These are phyloP conservation scores for Chrysochloris asiatica DNA, from an alignment of 2,113 vertebrate species.

Conservation along the genomic window DNA sequence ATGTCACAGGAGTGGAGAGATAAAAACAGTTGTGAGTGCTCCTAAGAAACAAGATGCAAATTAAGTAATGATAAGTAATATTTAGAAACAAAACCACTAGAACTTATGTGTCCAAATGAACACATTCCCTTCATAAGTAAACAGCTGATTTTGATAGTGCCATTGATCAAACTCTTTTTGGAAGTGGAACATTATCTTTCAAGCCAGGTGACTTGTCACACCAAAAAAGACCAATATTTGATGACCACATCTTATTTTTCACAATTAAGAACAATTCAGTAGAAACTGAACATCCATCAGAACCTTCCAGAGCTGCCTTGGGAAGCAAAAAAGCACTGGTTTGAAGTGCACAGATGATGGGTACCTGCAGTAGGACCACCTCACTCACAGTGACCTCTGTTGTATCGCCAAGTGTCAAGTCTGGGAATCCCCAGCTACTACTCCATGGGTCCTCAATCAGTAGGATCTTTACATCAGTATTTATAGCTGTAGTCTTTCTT, in stretches of 20 bases:
- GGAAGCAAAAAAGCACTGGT: not conserved
- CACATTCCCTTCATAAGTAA: not conserved
- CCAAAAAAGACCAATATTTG: not conserved
- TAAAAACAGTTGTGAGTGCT: not conserved
- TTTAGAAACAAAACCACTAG: slow-evolving; percentile 1
- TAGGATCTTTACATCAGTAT: not conserved
- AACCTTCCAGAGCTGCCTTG: not conserved
- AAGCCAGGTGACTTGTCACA: slow-evolving; percentile 1
- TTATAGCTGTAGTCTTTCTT: not conserved
- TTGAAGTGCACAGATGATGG: not conserved
- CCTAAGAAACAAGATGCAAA: not conserved
- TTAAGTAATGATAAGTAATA: slow-evolving; percentile 34
- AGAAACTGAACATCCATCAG: not conserved
- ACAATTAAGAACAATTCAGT: not conserved
- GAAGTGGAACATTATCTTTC: not conserved
- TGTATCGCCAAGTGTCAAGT: not conserved
- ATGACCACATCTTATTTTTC: slow-evolving; percentile 10
- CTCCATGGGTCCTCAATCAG: not conserved
- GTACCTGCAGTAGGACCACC: too few species aligned
- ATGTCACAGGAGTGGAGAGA: not conserved
- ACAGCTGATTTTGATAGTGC: not conserved
- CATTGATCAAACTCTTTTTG: slow-evolving; percentile 39
- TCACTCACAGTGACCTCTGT: not conserved
- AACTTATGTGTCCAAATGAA: slow-evolving; percentile 20
- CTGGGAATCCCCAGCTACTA: not conserved